These are phyloP conservation scores for Pseudomugil tenellus DNA, from an alignment of 2,797 vertebrate species.

Conservation along the genomic window DNA sequence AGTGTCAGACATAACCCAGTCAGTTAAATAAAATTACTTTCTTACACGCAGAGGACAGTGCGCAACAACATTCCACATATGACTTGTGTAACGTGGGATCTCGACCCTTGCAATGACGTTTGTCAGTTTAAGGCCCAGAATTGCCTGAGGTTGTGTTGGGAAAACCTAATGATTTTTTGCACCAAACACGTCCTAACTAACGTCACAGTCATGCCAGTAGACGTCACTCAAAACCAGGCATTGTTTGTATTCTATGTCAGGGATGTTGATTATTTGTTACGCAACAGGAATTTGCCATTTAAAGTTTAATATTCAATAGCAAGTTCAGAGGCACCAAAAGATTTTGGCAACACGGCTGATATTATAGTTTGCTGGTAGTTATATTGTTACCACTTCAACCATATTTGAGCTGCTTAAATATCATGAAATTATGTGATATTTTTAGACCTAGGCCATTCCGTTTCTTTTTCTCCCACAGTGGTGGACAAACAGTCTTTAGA, in stretches of 20 bases:
- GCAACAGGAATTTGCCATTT: constrained; percentile 4
- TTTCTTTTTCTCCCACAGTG: too few species aligned
- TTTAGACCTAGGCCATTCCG: too few species aligned
- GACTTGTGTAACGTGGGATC: background rate
- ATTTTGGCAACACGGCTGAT: too few species aligned
- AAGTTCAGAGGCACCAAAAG: background rate
- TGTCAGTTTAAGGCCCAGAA: constrained; percentile 5
- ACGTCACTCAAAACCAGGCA: constrained; percentile 1
- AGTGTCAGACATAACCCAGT: background rate
- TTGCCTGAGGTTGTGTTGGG: constrained; percentile 32
- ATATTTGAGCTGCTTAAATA: too few species aligned
- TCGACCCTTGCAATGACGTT: constrained; percentile 11
- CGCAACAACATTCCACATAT: background rate
- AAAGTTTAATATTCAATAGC: constrained; percentile 2
- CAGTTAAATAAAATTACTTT: constrained; percentile 7
- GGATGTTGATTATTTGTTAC: background rate
- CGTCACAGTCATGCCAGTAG: constrained; percentile 29
- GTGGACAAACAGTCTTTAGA: too few species aligned
- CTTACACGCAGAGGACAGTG: background rate
- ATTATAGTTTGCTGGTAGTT: background rate
- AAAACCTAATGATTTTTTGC: constrained; percentile 50
- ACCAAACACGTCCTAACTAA: constrained; percentile 29
- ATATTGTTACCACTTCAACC: background rate
- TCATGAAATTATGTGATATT: too few species aligned
- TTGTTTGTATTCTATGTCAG: constrained; percentile 39